Evolutionary conservation across 2,113 vertebrate genomes (phyloP), one percentile per base, ranked within the genome.

Genomic region (Anarrhichthys ocellatus): DNA sequence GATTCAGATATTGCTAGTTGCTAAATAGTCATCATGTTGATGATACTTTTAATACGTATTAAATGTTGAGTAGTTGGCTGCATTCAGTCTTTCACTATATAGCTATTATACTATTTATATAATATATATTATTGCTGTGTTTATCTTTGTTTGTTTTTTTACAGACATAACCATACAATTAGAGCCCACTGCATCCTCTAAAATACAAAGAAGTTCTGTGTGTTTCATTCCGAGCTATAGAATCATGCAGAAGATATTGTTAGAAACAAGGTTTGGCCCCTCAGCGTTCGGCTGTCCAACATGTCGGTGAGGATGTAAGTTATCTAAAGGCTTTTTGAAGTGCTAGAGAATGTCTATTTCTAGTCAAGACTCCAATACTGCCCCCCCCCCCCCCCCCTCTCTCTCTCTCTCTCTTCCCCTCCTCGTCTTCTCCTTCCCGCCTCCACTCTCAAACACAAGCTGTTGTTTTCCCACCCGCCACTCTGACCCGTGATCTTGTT

Each of bases 391-490:
- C 58, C 29, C 56, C 14, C 9, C 59, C 44, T n/a, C n/a, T n/a
- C 6, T 18, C 34, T 65, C 17, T 5, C 1, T 14, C 10, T 40
- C 44, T 9, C 24, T 38, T 5, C 10, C n/a, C 20, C 18, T 29
- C 32, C 9, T n/a, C 48, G 15, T 64, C 36, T 56, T 32, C 64
- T 63, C 9, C 42, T 56, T 65, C 44, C 22, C 52, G 75, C 44
- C 62, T 40, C 32, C 50, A 3, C 18, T 64, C 61, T 72, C 52
- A 70, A 54, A 59, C 52, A 24, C 46, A 0, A 52, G 67, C 61
- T 70, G 78, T 69, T 56, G 68, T 69, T 84, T 71, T 76, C 62
- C 42, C 36, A 29, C 29, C 79, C 8, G 22, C 42, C 61, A 27
- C 78, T 71, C 50, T 76, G 67, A 81, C 77, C 44, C 54, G 68